Percentiles rank a stretch among this genome's conserved stretches.
Conservation (phyloP, 1,140 invertebrate species). For the Cyphomyrmex costatus region DNA sequence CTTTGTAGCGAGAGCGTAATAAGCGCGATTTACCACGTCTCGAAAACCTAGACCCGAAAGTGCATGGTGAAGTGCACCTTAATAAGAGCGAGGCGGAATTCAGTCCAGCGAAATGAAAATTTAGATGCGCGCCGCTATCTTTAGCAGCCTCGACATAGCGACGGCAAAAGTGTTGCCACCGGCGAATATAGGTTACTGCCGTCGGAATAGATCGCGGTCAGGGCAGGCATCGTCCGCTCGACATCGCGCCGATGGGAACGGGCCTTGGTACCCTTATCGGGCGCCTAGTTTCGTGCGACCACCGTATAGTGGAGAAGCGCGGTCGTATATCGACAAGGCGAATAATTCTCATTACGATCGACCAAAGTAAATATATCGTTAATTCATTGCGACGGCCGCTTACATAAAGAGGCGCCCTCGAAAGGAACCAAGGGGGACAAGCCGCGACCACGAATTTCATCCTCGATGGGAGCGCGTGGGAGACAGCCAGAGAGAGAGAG, state of each 20-base stretch:
- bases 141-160: constrained; percentile 70
- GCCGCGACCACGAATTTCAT: constrained; percentile 13
- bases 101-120: constrained; percentile 77
- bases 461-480: constrained; percentile 31
- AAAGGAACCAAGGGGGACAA: constrained; percentile 23
- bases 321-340: neutral
- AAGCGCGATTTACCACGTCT: constrained; percentile 3
- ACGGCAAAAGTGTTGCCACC: constrained; percentile 68
- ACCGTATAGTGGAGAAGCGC: neutral
- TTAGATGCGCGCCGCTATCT: constrained; percentile 75
- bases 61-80: constrained; percentile 33
- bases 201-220: constrained; percentile 73
- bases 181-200: constrained; percentile 75
- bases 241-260: constrained; percentile 54
- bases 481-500: neutral
- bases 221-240: constrained; percentile 62
- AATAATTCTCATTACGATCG: constrained; percentile 38
- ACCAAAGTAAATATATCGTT: constrained; percentile 36
- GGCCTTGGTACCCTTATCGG: constrained; percentile 28
- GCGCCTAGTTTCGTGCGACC: neutral
- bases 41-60: constrained; percentile 51
- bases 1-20: neutral
- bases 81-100: constrained; percentile 61
- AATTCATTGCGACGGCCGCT: constrained; percentile 31
- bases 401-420: constrained; percentile 17